phyloP scores from a whole-genome alignment of 2,888 invertebrate genomes.

The Linnaemya tessellans region DNA sequence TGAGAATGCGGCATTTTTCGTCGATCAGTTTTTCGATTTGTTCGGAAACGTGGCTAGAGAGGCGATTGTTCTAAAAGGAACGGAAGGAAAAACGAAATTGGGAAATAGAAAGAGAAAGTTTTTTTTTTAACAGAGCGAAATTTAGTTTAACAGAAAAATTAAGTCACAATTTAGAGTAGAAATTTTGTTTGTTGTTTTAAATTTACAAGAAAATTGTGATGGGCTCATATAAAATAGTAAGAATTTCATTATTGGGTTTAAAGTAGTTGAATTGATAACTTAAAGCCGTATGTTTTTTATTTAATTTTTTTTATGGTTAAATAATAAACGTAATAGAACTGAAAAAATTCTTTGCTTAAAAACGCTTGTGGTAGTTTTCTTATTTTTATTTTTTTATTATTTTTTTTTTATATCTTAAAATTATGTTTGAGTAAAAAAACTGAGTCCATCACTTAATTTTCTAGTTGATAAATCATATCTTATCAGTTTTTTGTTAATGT shows the following conservation, averaged over 20 bases:
- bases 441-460: slow-evolving; percentile 76
- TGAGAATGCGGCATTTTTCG: slow-evolving; percentile 86
- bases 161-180: slow-evolving; percentile 63
- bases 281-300: slow-evolving; percentile 27
- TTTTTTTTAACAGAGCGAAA: background rate
- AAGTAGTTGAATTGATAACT: slow-evolving; percentile 9
- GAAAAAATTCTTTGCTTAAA: slow-evolving; percentile 81
- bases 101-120: background rate
- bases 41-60: slow-evolving; percentile 78
- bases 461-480: slow-evolving; percentile 44
- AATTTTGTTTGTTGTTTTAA: slow-evolving; percentile 43
- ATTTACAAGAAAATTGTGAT: slow-evolving; percentile 81
- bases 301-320: slow-evolving; percentile 2
- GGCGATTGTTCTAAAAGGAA: slow-evolving; percentile 73
- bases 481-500: slow-evolving; percentile 12
- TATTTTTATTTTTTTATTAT: slow-evolving; percentile 18
- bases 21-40: slow-evolving; percentile 86
- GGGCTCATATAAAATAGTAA: slow-evolving; percentile 78
- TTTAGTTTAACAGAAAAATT: slow-evolving; percentile 39
- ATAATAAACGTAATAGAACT: slow-evolving; percentile 68
- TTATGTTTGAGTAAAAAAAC: slow-evolving; percentile 65
- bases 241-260: slow-evolving; percentile 3
- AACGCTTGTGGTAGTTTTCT: slow-evolving; percentile 80
- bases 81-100: background rate
- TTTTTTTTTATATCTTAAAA: slow-evolving; percentile 23